Base-by-base conservation (phyloP, 2,113 vertebrate species). In the Bufo gargarizans region DNA sequence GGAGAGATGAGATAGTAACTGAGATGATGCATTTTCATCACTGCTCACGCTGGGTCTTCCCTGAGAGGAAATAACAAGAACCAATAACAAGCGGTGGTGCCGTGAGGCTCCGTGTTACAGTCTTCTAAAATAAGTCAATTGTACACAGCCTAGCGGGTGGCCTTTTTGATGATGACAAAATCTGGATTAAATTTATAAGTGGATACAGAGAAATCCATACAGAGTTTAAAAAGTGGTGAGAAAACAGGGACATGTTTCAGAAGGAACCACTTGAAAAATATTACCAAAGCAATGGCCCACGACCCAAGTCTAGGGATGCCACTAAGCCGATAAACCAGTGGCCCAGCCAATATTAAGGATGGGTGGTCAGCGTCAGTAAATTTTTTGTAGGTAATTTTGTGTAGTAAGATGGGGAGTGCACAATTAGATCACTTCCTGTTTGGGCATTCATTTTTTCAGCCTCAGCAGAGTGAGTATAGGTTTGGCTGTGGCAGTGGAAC, bases 21-120 rank as follows among this genome's bases (percentile, higher is more conserved):
- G 80, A 82, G 79, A 58, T 61, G 78, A 81, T 14, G 78, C 10
- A 33, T 17, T 22, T 19, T 84, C 63, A 17, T 59, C 56, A 55
- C 22, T 47, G 56, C 78, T 78, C 59, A 82, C 12, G 58, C 59
- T 47, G 80, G 49, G 77, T 53, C 80, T 82, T 65, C 80, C 14
- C 82, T 33, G 19, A n/a, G 77, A 43, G 55, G 14, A 16, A 43
- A 59, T 53, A 65, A 33, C 45, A 20, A 11, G 6, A n/a, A 20
- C 20, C 22, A n/a, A 65, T 67, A 53, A 69, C 12, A 71, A 16
- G 49, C 63, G 19, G 43, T 3, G 33, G 49, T 2, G 20, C 43
- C n/a, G 12, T 8, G 6, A 17, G 61, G 20, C 80, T 49, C 43
- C 8, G 77, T 55, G 77, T 56, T 56, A 78, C 47, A 20, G 3